These are phyloP conservation scores for Rhysida immarginata DNA, from an alignment of 1,140 invertebrate genomes.

Conservation along the genomic window DNA sequence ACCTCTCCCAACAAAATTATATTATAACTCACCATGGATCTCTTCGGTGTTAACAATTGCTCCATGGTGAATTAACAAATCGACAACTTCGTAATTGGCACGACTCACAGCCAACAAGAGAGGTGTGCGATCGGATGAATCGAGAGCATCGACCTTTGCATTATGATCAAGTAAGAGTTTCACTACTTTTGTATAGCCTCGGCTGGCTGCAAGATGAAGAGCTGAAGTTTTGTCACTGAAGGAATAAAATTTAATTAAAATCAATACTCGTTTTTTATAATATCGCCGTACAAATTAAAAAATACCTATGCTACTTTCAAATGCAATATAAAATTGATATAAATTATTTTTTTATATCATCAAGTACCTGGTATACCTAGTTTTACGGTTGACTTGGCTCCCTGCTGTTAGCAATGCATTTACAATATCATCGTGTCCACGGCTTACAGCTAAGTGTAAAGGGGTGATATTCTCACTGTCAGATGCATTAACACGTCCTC, in stretches of 20 bases:
- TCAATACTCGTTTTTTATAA: too few relatives aligned
- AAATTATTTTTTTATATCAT: neutral
- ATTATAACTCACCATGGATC: slow-evolving; percentile 31
- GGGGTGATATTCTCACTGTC: slow-evolving; percentile 29
- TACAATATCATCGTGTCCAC: slow-evolving; percentile 25
- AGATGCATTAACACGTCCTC: slow-evolving; percentile 19
- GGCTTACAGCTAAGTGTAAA: slow-evolving; percentile 29
- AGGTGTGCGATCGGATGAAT: slow-evolving; percentile 39
- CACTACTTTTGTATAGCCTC: slow-evolving; percentile 37
- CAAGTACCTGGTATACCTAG: slow-evolving; percentile 13
- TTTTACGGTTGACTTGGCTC: slow-evolving; percentile 23
- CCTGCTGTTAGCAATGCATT: slow-evolving; percentile 21
- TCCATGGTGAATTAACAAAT: slow-evolving; percentile 33
- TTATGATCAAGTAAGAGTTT: slow-evolving; percentile 39
- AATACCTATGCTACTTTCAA: neutral
- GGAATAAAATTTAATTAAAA: neutral
- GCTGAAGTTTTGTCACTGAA: slow-evolving; percentile 21
- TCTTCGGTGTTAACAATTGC: slow-evolving; percentile 43
- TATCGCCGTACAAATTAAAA: too few relatives aligned
- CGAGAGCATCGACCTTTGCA: slow-evolving; percentile 38
- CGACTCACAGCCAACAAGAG: slow-evolving; percentile 37
- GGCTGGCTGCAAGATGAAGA: slow-evolving; percentile 34
- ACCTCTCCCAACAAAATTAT: too few relatives aligned
- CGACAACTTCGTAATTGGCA: slow-evolving; percentile 31
- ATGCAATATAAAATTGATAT: neutral